phyloP scores from a whole-genome alignment of 2,888 invertebrate genomes.

The Odontomyia ornata region DNA sequence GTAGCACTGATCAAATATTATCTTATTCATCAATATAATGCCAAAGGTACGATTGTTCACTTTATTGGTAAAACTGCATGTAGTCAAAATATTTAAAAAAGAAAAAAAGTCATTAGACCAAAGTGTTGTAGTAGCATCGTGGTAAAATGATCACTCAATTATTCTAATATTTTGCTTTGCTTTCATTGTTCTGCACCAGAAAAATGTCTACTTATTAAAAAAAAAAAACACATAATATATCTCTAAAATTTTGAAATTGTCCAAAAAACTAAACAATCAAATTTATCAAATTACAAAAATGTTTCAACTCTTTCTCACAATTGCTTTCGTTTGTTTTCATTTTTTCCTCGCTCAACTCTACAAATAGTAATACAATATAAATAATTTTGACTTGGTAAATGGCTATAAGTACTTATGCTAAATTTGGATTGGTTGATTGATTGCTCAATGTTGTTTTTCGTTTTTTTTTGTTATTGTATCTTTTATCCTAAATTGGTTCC shows the following conservation, averaged over 20 bases:
- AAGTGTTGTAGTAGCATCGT: no score
- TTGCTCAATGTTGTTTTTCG: slow-evolving; percentile 24
- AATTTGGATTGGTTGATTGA: slow-evolving; percentile 43
- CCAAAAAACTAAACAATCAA: background rate
- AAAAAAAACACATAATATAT: background rate
- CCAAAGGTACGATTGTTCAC: slow-evolving; percentile 18
- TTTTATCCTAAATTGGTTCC: slow-evolving; percentile 4
- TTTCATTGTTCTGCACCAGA: background rate
- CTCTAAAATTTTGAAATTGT: slow-evolving; percentile 15
- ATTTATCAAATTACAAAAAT: slow-evolving; percentile 1
- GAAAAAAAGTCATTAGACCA: background rate
- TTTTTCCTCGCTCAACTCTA: slow-evolving; percentile 6
- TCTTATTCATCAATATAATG: slow-evolving; percentile 6
- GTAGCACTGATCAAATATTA: slow-evolving; percentile 41
- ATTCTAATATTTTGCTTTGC: background rate
- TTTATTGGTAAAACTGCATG: background rate
- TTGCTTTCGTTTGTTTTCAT: background rate
- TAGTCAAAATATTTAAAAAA: slow-evolving; percentile 15
- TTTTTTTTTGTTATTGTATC: slow-evolving; percentile 18
- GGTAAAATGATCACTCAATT: no score
- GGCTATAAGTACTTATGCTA: slow-evolving; percentile 46
- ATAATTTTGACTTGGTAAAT: slow-evolving; percentile 46
- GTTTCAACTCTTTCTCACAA: background rate
- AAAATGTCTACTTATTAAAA: slow-evolving; percentile 22
- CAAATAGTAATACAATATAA: slow-evolving; percentile 39